phyloP scores from a whole-genome alignment of 2,888 invertebrate genomes.

The Orchestes rusci region DNA sequence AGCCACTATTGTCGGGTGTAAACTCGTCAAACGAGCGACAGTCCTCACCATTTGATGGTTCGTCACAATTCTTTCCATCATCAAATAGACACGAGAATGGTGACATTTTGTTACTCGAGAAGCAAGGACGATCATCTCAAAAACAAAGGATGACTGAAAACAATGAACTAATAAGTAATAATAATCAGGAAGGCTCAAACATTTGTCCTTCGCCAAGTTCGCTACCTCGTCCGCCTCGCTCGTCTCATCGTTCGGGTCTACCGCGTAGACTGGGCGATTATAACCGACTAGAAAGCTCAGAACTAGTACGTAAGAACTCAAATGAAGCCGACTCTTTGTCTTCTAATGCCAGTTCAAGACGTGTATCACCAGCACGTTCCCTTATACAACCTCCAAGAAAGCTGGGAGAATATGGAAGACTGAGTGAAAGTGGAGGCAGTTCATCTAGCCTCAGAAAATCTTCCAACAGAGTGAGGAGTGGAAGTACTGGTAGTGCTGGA shows the following conservation, averaged over 20 bases:
- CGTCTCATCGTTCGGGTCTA: slow-evolving; percentile 44
- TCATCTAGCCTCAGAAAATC: slow-evolving; percentile 39
- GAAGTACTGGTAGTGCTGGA: slow-evolving; percentile 44
- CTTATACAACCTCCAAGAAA: slow-evolving; percentile 50
- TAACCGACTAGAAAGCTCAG: slow-evolving; percentile 53
- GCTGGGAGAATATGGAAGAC: slow-evolving; percentile 52
- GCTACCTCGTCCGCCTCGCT: slow-evolving; percentile 62
- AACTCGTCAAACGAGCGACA: slow-evolving; percentile 29
- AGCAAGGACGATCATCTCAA: slow-evolving; percentile 70
- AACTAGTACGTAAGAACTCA: slow-evolving; percentile 42
- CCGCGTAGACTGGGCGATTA: slow-evolving; percentile 55
- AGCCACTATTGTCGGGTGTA: slow-evolving; percentile 65
- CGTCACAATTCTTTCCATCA: slow-evolving; percentile 31
- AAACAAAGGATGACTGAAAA: slow-evolving; percentile 58
- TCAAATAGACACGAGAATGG: slow-evolving; percentile 49
- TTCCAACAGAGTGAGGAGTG: slow-evolving; percentile 40
- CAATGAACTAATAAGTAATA: slow-evolving; percentile 29
- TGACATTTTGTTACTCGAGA: slow-evolving; percentile 67
- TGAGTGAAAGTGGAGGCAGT: slow-evolving; percentile 48
- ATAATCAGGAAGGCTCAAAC: slow-evolving; percentile 30
- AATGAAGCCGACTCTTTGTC: slow-evolving; percentile 41
- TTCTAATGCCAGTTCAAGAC: slow-evolving; percentile 42
- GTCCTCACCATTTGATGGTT: slow-evolving; percentile 14
- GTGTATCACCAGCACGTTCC: slow-evolving; percentile 46
- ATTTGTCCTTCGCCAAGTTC: slow-evolving; percentile 62